Conservation (phyloP, 2,113 vertebrate species). For the Hiodon alosoides region DNA sequence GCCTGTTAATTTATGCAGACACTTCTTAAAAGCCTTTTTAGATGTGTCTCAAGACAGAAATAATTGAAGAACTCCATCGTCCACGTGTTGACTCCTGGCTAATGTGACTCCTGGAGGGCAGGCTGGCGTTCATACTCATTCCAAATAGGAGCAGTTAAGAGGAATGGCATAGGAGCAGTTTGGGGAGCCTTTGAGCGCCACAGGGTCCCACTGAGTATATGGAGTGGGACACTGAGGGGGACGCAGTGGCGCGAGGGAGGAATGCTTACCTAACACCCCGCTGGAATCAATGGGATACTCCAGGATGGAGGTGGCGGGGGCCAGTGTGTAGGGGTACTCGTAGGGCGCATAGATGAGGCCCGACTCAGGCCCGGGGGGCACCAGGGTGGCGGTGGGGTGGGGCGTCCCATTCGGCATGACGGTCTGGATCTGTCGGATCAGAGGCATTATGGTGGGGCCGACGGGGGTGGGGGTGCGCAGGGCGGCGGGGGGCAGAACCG, state of each 20-base stretch:
- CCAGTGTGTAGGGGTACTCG: constrained; percentile 86
- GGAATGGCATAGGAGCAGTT: constrained; percentile 40
- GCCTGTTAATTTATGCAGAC: constrained; percentile 35
- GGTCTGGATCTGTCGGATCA: constrained; percentile 93
- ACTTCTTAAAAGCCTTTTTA: constrained; percentile 32
- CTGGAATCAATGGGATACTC: constrained; percentile 90
- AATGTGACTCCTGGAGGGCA: not conserved
- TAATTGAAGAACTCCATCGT: constrained; percentile 13
- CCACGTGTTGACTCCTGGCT: not conserved
- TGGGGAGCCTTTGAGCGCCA: constrained; percentile 22
- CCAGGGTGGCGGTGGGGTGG: constrained; percentile 78
- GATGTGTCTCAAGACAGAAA: constrained; percentile 30
- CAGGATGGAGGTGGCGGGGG: constrained; percentile 83
- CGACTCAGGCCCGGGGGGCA: constrained; percentile 77
- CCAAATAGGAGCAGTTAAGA: constrained; percentile 29
- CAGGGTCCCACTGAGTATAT: constrained; percentile 41
- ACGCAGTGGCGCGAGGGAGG: constrained; percentile 20
- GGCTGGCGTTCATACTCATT: not conserved
- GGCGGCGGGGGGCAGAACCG: constrained; percentile 74
- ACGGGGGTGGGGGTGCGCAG: constrained; percentile 80
- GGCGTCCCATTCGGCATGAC: constrained; percentile 88
- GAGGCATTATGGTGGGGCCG: constrained; percentile 88
- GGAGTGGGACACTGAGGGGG: constrained; percentile 41
- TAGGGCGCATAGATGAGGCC: constrained; percentile 88
- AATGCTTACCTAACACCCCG: constrained; percentile 82